Percentiles rank a stretch among this genome's conserved stretches.
Evolutionary conservation across 2,888 invertebrate species (phyloP).

Genomic region (Liodrosophila aerea): DNA sequence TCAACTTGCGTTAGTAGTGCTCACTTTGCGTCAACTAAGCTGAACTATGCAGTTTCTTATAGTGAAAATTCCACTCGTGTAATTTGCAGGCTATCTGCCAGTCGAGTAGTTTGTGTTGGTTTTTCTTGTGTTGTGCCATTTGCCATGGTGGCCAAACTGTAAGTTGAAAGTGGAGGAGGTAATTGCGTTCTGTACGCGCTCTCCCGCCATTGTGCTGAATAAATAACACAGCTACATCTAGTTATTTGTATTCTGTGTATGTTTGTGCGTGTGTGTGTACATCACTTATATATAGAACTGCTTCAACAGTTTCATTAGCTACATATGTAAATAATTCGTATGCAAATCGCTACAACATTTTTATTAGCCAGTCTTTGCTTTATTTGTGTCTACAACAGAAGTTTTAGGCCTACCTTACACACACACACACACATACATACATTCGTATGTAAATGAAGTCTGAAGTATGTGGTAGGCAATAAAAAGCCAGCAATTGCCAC

Average conservation of each 20-base stretch:
- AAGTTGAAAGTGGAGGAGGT: constrained; percentile 16
- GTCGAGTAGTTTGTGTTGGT: not conserved
- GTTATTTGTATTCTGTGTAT: constrained; percentile 1
- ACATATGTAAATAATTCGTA: constrained; percentile 39
- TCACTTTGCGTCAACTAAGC: no score
- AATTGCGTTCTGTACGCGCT: constrained; percentile 68
- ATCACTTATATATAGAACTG: not conserved
- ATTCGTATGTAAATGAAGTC: constrained; percentile 24
- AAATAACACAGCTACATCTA: constrained; percentile 39
- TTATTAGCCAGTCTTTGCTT: constrained; percentile 19
- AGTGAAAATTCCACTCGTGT: no score
- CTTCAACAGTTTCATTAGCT: constrained; percentile 51
- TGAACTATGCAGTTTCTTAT: no score
- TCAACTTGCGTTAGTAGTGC: no score
- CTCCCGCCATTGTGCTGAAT: constrained; percentile 38
- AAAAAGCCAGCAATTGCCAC: constrained; percentile 60
- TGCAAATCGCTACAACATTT: constrained; percentile 14
- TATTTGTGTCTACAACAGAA: constrained; percentile 12
- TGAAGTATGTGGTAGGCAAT: constrained; percentile 42
- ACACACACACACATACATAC: constrained; percentile 4
- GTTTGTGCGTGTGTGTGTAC: constrained; percentile 7
- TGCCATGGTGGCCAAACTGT: constrained; percentile 20
- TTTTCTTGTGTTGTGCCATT: constrained; percentile 43
- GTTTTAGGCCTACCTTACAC: constrained; percentile 7
- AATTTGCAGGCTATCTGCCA: not conserved